These are phyloP conservation scores for Menidia menidia DNA, from an alignment of 2,797 vertebrate genomes.

Conservation along the genomic window DNA sequence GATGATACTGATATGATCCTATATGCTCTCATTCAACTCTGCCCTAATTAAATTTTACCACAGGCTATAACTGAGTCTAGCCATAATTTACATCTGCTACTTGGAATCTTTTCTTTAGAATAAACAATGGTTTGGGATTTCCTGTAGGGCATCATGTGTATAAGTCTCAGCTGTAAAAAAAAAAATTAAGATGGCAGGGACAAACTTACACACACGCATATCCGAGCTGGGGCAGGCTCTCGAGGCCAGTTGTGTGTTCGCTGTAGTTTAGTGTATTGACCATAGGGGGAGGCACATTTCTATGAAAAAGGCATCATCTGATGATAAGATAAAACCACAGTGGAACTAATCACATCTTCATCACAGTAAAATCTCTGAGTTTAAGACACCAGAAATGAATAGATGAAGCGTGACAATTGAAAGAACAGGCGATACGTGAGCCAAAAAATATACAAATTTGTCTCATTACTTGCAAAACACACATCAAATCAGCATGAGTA, in stretches of 20 bases:
- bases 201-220: conserved; percentile 7
- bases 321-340: conserved; percentile 13
- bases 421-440: background rate
- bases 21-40: conserved; percentile 55
- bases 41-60: conserved; percentile 67
- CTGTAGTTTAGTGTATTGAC: conserved; percentile 35
- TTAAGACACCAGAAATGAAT: background rate
- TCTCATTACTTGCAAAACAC: conserved; percentile 27
- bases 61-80: conserved; percentile 47
- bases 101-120: conserved; percentile 71
- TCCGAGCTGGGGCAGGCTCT: conserved; percentile 27
- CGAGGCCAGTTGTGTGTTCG: conserved; percentile 20
- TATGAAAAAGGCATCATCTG: conserved; percentile 23
- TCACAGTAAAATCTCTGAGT: conserved; percentile 20
- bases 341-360: conserved; percentile 16
- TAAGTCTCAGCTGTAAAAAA: conserved; percentile 21
- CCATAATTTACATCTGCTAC: conserved; percentile 65
- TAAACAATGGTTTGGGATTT: conserved; percentile 48
- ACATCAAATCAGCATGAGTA: conserved; percentile 39
- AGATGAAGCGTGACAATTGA: background rate
- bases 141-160: conserved; percentile 33
- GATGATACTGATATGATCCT: conserved; percentile 39
- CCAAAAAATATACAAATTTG: conserved; percentile 30
- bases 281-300: conserved; percentile 71
- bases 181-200: conserved; percentile 27